Conservation (phyloP, 1,140 invertebrate genomes). For the Dendrolimus punctatus region DNA sequence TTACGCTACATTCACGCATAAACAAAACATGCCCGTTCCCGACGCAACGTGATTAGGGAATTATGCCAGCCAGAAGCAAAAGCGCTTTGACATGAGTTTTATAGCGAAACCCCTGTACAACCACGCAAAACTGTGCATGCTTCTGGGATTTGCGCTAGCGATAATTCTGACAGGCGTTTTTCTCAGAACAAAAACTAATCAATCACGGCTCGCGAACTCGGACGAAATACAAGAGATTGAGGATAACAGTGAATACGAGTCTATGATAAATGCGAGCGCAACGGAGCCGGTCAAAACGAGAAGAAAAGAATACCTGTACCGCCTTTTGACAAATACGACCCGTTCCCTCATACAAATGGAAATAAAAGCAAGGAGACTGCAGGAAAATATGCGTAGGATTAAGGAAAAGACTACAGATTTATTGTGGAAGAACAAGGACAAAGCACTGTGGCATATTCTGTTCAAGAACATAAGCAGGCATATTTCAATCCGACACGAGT, state of each 20-base stretch:
- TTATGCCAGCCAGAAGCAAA: slow-evolving; percentile 23
- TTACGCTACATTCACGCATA: slow-evolving; percentile 8
- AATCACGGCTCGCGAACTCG: slow-evolving; percentile 21
- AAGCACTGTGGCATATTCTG: slow-evolving; percentile 67
- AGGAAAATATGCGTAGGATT: slow-evolving; percentile 72
- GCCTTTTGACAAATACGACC: slow-evolving; percentile 67
- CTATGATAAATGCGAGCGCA: slow-evolving; percentile 49
- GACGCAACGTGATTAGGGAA: slow-evolving; percentile 23
- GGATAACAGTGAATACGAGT: slow-evolving; percentile 38
- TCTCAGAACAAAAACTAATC: slow-evolving; percentile 35
- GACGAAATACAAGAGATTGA: slow-evolving; percentile 29
- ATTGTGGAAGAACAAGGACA: slow-evolving; percentile 72
- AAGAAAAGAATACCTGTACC: slow-evolving; percentile 65
- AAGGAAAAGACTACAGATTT: slow-evolving; percentile 70
- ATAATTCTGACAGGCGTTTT: slow-evolving; percentile 41
- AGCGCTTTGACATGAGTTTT: slow-evolving; percentile 50
- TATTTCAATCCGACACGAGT: slow-evolving; percentile 65
- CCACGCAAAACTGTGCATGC: slow-evolving; percentile 52
- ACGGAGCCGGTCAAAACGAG: slow-evolving; percentile 44
- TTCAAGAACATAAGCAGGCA: slow-evolving; percentile 71
- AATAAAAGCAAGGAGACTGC: slow-evolving; percentile 69
- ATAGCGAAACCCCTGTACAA: slow-evolving; percentile 48
- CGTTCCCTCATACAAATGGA: slow-evolving; percentile 72
- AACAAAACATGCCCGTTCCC: slow-evolving; percentile 26
- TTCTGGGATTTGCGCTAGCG: slow-evolving; percentile 38